phyloP scores from a whole-genome alignment of 1,140 invertebrate genomes.

The Lordiphosa mommai region DNA sequence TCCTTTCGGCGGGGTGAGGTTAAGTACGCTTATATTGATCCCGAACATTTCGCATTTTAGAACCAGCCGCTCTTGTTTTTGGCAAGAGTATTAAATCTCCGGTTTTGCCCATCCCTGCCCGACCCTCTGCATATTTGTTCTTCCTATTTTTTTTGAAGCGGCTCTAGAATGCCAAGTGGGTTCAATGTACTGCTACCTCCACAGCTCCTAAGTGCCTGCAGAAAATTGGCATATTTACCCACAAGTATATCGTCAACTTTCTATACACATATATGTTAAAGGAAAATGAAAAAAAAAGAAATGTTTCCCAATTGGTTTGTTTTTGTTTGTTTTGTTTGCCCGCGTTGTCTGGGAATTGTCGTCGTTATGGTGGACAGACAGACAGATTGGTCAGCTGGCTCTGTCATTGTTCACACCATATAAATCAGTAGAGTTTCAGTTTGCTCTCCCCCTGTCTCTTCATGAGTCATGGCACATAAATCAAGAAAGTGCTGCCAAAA shows the following conservation, averaged over 20 bases:
- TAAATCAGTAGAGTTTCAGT: slow-evolving; percentile 31
- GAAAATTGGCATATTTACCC: slow-evolving; percentile 48
- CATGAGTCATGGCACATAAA: slow-evolving; percentile 69
- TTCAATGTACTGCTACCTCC: slow-evolving; percentile 21
- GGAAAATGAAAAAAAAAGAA: neutral
- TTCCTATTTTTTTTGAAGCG: slow-evolving; percentile 14
- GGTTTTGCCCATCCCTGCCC: neutral
- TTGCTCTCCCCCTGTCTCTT: slow-evolving; percentile 12
- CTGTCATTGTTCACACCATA: slow-evolving; percentile 14
- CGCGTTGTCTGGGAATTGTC: slow-evolving; percentile 60
- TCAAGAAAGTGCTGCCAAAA: slow-evolving; percentile 44
- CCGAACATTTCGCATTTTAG: too few species aligned
- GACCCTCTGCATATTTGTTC: neutral
- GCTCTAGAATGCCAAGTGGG: slow-evolving; percentile 9
- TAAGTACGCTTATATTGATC: too few species aligned
- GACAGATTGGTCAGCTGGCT: slow-evolving; percentile 35
- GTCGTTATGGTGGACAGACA: slow-evolving; percentile 9
- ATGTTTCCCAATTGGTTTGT: neutral
- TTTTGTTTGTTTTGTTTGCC: slow-evolving; percentile 41
- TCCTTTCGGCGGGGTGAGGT: too few species aligned
- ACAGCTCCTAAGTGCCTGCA: slow-evolving; percentile 28
- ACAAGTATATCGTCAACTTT: slow-evolving; percentile 13
- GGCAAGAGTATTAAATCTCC: too few species aligned
- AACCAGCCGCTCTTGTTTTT: too few species aligned
- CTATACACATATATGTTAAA: slow-evolving; percentile 17